Evolutionary conservation across 37 sponge, comb jelly and placozoan species (phyloP).

Genomic region (Aplysina aerophoba): DNA sequence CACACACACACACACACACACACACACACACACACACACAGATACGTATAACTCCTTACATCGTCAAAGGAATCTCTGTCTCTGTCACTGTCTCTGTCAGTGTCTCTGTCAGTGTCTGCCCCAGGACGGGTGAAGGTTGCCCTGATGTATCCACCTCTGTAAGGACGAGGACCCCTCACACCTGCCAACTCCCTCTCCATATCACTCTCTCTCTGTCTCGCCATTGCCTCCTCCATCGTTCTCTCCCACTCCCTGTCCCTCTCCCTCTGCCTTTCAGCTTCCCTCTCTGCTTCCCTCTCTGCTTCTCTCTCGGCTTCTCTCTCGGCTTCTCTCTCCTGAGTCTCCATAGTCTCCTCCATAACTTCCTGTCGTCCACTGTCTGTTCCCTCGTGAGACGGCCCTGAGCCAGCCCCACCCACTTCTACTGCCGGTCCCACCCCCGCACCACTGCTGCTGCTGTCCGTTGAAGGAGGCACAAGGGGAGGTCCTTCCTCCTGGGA

Average conservation of each 20-base stretch:
- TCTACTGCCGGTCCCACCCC: too few relatives aligned
- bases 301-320: neutral
- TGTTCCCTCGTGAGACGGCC: too few relatives aligned
- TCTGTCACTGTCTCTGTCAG: neutral
- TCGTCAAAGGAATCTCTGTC: constrained; percentile 16
- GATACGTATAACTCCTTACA: neutral
- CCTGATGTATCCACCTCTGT: too few relatives aligned
- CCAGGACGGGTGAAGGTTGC: neutral
- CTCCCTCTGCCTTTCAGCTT: too few relatives aligned
- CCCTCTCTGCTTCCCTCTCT: constrained; percentile 27
- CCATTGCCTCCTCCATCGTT: neutral
- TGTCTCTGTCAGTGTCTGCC: neutral
- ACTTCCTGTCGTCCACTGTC: too few relatives aligned
- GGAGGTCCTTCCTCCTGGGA: too few relatives aligned
- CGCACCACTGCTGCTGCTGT: too few relatives aligned
- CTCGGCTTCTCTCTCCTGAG: too few relatives aligned
- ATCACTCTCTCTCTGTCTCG: constrained; percentile 23
- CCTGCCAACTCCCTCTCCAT: constrained; percentile 18
- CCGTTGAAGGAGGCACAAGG: too few relatives aligned
- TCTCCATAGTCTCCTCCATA: too few relatives aligned
- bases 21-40: constrained; percentile 1
- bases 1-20: constrained; percentile 1
- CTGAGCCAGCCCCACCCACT: too few relatives aligned
- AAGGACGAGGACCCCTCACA: neutral
- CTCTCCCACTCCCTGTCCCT: neutral